Evolutionary conservation across 1,140 invertebrate species (phyloP), one percentile per base, ranked within the genome.

Genomic region (Monochamus saltuarius): DNA sequence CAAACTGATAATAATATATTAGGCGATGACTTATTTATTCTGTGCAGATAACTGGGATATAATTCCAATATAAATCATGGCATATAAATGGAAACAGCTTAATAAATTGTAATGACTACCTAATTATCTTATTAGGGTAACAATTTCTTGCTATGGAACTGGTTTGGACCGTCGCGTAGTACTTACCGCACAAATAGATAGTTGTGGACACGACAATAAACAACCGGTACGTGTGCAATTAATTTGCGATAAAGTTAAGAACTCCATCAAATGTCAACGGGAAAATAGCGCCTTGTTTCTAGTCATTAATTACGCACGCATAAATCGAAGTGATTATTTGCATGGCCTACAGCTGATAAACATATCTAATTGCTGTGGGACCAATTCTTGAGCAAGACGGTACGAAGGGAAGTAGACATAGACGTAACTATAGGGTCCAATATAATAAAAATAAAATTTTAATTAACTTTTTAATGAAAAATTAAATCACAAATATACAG

Each of bases 41-140:
- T 47, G 11, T 2, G 8, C 2, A 40, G 7, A 16, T 47, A 47
- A 47, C 19, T 19, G 16, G 13, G 29, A 47, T 22, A 47, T 47
- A 47, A 47, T 47, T 11, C 45, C 17, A n/a, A 17, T 19, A 47
- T 47, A 47, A 47, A 47, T 47, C 45, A 47, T 11, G 10, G 13
- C 4, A 47, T 22, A 47, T 47, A 22, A 47, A 47, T 29, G 1
- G 11, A 29, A 47, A 47, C 17, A 11, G 13, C 17, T 22, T 47
- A 47, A 47, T 47, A 47, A 47, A 47, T 47, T 47, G 29, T 19
- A 19, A 47, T 17, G 45, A 22, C 29, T 29, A n/a, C 29, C 45
- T 47, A 47, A 47, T 47, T 29, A 47, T 47, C 29, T 47, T 47
- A 47, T 47, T 47, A 29, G 29, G 45, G 29, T 11, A 17, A 29